phyloP scores from a whole-genome alignment of 2,113 vertebrate genomes.

The Bagarius yarrelli region DNA sequence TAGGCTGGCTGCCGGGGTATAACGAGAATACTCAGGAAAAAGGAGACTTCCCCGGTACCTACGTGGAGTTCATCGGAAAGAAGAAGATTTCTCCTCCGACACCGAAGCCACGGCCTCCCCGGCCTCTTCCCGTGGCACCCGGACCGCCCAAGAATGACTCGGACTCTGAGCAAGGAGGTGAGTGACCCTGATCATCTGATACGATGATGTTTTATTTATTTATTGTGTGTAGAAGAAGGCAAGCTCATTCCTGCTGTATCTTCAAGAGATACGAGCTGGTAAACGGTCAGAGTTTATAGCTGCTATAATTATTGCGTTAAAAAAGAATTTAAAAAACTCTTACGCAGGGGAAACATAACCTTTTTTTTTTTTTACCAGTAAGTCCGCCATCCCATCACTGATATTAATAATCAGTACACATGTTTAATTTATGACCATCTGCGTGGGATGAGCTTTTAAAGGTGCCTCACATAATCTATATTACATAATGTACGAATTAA shows the following conservation, averaged over 20 bases:
- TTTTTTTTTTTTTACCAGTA: no score
- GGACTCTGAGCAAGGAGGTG: slow-evolving; percentile 91
- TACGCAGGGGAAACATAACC: no score
- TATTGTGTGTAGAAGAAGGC: neutral
- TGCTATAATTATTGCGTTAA: neutral
- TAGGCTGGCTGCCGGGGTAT: slow-evolving; percentile 93
- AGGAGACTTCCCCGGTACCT: slow-evolving; percentile 97
- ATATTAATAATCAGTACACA: neutral
- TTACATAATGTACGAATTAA: slow-evolving; percentile 2
- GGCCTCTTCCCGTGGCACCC: slow-evolving; percentile 91
- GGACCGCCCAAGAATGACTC: slow-evolving; percentile 76
- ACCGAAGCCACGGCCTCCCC: slow-evolving; percentile 90
- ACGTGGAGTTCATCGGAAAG: slow-evolving; percentile 92
- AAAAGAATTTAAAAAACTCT: neutral
- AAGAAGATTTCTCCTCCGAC: slow-evolving; percentile 93
- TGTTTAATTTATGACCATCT: neutral
- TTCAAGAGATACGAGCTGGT: neutral
- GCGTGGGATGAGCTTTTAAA: neutral
- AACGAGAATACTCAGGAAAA: slow-evolving; percentile 95
- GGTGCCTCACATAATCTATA: neutral
- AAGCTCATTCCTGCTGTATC: no score
- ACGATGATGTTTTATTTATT: neutral
- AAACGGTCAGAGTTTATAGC: neutral
- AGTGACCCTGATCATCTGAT: slow-evolving; percentile 50
- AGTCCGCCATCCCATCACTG: neutral